A percentile compares a stretch with the other conserved stretches of the same genome.
Conservation (phyloP, 2,888 invertebrate genomes). For the Xestia xanthographa region DNA sequence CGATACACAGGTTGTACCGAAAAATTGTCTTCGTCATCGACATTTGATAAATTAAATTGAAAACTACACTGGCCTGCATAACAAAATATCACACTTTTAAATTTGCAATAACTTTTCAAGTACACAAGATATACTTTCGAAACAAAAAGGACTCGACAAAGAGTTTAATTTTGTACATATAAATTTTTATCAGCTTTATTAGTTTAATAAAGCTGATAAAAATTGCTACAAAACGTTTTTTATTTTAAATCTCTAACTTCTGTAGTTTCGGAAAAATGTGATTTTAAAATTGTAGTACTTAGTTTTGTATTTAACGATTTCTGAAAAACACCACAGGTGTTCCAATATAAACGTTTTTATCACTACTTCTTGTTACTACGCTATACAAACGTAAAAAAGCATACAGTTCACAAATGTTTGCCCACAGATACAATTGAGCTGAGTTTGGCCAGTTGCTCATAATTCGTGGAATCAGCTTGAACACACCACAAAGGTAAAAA, state of each 20-base stretch:
- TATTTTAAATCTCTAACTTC: too few species aligned
- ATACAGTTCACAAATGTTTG: conserved; percentile 47
- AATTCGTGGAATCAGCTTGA: conserved; percentile 55
- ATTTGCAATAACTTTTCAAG: too few species aligned
- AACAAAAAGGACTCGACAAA: too few species aligned
- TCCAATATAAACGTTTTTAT: conserved; percentile 24
- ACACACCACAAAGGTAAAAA: conserved; percentile 51
- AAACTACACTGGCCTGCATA: too few species aligned
- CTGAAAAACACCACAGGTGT: conserved; percentile 29
- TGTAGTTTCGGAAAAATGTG: too few species aligned
- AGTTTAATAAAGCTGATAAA: too few species aligned
- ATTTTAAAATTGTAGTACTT: too few species aligned
- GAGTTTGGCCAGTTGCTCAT: conserved; percentile 41
- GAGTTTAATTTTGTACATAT: too few species aligned
- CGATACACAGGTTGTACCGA: background rate
- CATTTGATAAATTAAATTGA: background rate
- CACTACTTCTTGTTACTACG: conserved; percentile 38
- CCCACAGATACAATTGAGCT: conserved; percentile 33
- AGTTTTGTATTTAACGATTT: conserved; percentile 15
- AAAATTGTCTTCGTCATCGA: background rate
- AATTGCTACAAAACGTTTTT: too few species aligned
- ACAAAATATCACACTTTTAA: too few species aligned
- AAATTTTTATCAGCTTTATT: too few species aligned
- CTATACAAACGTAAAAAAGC: conserved; percentile 35
- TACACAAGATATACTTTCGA: too few species aligned